Evolutionary conservation across 2,888 invertebrate genomes (phyloP), one percentile per base, ranked within the genome.

Genomic region (Clistopyga incitator): DNA sequence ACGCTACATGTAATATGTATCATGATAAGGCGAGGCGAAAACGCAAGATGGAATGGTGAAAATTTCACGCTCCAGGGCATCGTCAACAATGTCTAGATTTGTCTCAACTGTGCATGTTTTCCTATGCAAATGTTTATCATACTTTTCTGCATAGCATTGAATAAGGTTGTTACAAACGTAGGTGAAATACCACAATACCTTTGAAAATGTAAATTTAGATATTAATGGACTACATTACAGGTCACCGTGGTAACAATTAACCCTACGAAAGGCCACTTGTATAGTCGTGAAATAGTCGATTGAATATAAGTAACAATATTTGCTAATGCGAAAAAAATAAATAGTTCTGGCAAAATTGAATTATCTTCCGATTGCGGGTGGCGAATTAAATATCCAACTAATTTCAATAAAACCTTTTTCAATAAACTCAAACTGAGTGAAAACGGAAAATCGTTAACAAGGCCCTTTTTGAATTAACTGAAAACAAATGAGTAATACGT

Each of bases 51-150:
- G 25, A 67, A 67, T 20, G 45, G 47, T n/a, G 15, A 47, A 67
- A 45, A 67, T 47, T 47, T 23, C 45, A 67, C 15, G 20, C 64
- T 20, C 64, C 10, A 6, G 38, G 64, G 64, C 38, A 64, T 64
- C 64, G 64, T 64, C 64, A 42, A 18, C 38, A 38, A 64, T 38
- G 34, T 64, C 38, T 64, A 38, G 64, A 38, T 64, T 64, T 64
- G 38, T 20, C 38, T n/a, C 42, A 18, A 38, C 38, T 8, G 18
- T 38, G 13, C 38, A 64, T 18, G 38, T n/a, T 38, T 18, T 1
- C 20, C 38, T 18, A 18, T 38, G 13, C 11, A 18, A 64, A 42
- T 38, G 38, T 38, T 64, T 20, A 20, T 38, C 10, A 20, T 38
- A 64, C 42, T 13, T 34, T 38, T 18, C 11, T 42, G 20, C 34